Base-by-base conservation (phyloP, 2,888 invertebrate genomes). In the Rhaphigaster nebulosa region DNA sequence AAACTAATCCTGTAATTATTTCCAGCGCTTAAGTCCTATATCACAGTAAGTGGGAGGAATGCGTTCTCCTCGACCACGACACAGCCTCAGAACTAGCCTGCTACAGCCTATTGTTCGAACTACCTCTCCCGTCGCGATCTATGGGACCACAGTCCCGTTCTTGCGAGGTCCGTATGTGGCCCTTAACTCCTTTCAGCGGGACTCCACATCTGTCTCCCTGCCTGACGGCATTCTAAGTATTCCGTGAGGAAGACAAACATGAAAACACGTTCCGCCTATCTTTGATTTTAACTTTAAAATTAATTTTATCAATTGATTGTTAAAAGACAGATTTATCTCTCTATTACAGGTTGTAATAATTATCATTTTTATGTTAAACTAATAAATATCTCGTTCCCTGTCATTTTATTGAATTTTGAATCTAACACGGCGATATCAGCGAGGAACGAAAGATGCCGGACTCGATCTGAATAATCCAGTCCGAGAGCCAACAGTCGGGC, bases 181-280 rank as follows among this genome's bases (percentile, higher is more conserved):
- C 84, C 84, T 50, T 84, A 38, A 41, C 84, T 84, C 45, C 84
- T 84, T 84, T 84, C 84, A 80, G 41, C 26, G 13, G 2, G 26
- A 12, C 8, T 3, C 26, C 38, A 10, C 41, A 41, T 45, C 41
- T 26, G 34, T 65, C 65, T 65, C 65, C 65, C 29, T 65, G 5
- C 15, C 65, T 60, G n/a, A 15, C 8, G 60, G 60, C 60, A n/a
- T 65, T 65, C 65, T 65, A 34, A 34, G 34, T 65, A 34, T 65
- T 18, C 5, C 29, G 5, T 4, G 65, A 65, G 65, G 65, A 34
- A 65, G n/a, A 13, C n/a, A 60, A n/a, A n/a, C n/a, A n/a, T n/a
- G n/a, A n/a, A n/a, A n/a, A n/a, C n/a, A n/a, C n/a, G n/a, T n/a
- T n/a, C n/a, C n/a, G n/a, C n/a, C n/a, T n/a, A n/a, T n/a, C n/a